Percentiles rank a stretch among this genome's conserved stretches.
Conservation (phyloP, 2,888 invertebrate species). For the Tipula confusa region DNA sequence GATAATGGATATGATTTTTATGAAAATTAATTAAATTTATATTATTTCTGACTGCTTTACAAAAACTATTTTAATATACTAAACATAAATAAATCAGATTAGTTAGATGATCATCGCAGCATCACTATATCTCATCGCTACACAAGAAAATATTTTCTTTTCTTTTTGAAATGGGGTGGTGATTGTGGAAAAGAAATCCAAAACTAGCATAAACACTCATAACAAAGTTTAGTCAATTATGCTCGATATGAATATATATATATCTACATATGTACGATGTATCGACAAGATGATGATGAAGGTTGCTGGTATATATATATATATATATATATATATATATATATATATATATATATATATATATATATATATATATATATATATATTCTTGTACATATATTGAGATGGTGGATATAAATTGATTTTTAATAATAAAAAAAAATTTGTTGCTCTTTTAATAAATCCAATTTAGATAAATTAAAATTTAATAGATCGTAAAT, state of each 20-base stretch:
- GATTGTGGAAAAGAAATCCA: not conserved
- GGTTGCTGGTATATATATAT: not conserved
- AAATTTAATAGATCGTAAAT: conserved; percentile 20
- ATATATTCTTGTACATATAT: not conserved
- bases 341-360: not conserved
- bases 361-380: not conserved
- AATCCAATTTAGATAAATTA: conserved; percentile 20
- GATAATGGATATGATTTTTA: conserved; percentile 21
- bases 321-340: no score
- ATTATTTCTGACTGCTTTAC: not conserved
- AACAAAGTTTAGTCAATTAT: not conserved
- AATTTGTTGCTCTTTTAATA: not conserved
- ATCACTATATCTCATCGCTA: not conserved
- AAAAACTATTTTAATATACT: not conserved
- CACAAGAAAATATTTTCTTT: no score
- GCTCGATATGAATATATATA: not conserved
- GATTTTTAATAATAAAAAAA: not conserved
- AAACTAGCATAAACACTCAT: not conserved
- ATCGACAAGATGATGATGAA: not conserved
- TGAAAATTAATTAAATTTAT: conserved; percentile 25
- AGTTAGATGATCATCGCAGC: not conserved
- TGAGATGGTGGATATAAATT: not conserved
- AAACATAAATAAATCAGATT: not conserved
- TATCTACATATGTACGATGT: no score
- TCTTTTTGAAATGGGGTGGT: not conserved